Evolutionary conservation across 2,888 invertebrate species (phyloP).

Genomic region (Leistus spinibarbis): DNA sequence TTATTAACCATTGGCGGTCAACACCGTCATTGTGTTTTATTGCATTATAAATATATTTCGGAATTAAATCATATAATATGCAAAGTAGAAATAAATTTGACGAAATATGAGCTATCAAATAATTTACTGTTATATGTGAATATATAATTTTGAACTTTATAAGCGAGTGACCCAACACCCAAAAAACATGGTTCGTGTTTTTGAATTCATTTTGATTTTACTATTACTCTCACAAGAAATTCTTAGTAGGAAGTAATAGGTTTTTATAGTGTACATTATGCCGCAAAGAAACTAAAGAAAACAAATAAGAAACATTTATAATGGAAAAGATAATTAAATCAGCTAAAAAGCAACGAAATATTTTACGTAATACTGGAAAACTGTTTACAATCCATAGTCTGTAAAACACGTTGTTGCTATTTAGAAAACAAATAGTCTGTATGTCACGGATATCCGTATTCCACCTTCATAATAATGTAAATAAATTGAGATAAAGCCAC

Average conservation of each 20-base stretch:
- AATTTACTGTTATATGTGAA: too few relatives aligned
- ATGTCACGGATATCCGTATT: neutral
- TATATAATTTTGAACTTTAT: too few relatives aligned
- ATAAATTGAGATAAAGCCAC: neutral
- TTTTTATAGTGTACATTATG: neutral
- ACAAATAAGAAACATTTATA: neutral
- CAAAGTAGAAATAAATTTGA: neutral
- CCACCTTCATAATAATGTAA: neutral
- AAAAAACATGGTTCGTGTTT: too few relatives aligned
- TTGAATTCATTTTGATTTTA: too few relatives aligned
- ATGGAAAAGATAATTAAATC: neutral
- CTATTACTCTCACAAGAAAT: too few relatives aligned
- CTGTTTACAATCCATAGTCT: neutral
- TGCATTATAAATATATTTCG: neutral
- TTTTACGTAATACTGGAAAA: neutral
- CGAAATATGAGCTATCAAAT: neutral
- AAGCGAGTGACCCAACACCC: too few relatives aligned
- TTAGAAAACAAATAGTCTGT: neutral
- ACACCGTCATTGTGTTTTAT: neutral
- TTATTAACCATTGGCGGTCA: neutral
- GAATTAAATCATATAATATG: neutral
- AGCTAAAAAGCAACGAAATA: neutral
- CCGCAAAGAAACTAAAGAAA: neutral
- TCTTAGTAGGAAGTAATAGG: too few relatives aligned
- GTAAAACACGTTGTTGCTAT: neutral